These are phyloP conservation scores for Pangasius mekongensis DNA, from an alignment of 2,797 vertebrate species.

Conservation along the genomic window DNA sequence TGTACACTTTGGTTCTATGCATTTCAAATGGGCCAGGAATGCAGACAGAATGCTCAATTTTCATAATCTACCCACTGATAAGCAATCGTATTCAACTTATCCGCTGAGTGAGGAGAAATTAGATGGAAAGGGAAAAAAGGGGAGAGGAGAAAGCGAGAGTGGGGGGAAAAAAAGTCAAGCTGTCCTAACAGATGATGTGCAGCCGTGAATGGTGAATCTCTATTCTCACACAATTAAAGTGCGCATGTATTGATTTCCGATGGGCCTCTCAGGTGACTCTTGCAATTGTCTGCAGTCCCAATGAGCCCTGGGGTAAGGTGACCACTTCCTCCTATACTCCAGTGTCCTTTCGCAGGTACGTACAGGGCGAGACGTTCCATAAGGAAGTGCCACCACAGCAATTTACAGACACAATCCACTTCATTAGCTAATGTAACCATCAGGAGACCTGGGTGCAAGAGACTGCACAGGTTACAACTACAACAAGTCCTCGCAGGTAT, in stretches of 20 bases:
- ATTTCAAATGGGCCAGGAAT: slow-evolving; percentile 64
- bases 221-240: slow-evolving; percentile 82
- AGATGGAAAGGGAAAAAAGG: slow-evolving; percentile 20
- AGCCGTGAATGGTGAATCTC: slow-evolving; percentile 73
- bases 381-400: slow-evolving; percentile 53
- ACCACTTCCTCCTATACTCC: slow-evolving; percentile 81
- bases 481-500: background rate
- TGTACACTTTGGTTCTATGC: slow-evolving; percentile 56
- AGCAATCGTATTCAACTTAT: slow-evolving; percentile 58
- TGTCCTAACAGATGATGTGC: slow-evolving; percentile 77
- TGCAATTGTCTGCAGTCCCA: slow-evolving; percentile 78
- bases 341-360: slow-evolving; percentile 71
- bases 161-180: slow-evolving; percentile 69
- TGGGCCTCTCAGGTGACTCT: slow-evolving; percentile 84
- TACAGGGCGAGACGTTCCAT: slow-evolving; percentile 67
- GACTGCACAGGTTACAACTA: slow-evolving; percentile 12
- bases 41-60: slow-evolving; percentile 60
- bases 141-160: background rate
- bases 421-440: slow-evolving; percentile 70
- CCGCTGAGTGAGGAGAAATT: slow-evolving; percentile 48
- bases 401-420: slow-evolving; percentile 60
- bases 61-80: slow-evolving; percentile 65
- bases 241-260: slow-evolving; percentile 91
- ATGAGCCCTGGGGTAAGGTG: slow-evolving; percentile 86
- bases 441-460: slow-evolving; percentile 46